Evolutionary conservation across 2,113 vertebrate species (phyloP).

Genomic region (Etheostoma cragini): DNA sequence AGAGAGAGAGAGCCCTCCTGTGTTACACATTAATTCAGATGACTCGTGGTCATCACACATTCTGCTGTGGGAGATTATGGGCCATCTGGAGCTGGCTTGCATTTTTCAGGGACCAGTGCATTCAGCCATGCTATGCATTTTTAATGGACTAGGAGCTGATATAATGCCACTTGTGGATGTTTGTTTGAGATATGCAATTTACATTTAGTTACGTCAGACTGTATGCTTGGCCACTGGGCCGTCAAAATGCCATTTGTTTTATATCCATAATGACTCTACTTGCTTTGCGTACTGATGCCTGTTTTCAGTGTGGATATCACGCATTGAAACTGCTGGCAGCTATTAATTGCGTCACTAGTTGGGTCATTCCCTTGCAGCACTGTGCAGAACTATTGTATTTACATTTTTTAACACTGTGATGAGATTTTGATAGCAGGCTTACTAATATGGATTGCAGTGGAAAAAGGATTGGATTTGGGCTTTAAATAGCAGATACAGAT

Average conservation of each 20-base stretch:
- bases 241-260: not conserved
- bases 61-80: conserved; percentile 63
- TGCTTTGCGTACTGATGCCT: not conserved
- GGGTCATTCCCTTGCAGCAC: conserved; percentile 1
- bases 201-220: not conserved
- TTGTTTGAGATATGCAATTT: not conserved
- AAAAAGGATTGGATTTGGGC: not conserved
- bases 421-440: not conserved
- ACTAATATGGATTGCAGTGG: not conserved
- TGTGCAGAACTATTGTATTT: not conserved
- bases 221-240: not conserved
- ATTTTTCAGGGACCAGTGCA: conserved; percentile 42
- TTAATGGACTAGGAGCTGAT: conserved; percentile 24
- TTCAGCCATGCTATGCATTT: conserved; percentile 18
- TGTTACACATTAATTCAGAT: conserved; percentile 49
- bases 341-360: conserved; percentile 14
- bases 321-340: conserved; percentile 5
- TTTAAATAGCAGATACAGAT: conserved; percentile 10
- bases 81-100: conserved; percentile 72
- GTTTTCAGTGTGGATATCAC: not conserved
- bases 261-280: not conserved
- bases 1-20: conserved; percentile 35
- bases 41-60: conserved; percentile 68
- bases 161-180: conserved; percentile 8
- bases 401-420: not conserved